Evolutionary conservation across 2,797 vertebrate genomes (phyloP).

Genomic region (Scleropages formosus): DNA sequence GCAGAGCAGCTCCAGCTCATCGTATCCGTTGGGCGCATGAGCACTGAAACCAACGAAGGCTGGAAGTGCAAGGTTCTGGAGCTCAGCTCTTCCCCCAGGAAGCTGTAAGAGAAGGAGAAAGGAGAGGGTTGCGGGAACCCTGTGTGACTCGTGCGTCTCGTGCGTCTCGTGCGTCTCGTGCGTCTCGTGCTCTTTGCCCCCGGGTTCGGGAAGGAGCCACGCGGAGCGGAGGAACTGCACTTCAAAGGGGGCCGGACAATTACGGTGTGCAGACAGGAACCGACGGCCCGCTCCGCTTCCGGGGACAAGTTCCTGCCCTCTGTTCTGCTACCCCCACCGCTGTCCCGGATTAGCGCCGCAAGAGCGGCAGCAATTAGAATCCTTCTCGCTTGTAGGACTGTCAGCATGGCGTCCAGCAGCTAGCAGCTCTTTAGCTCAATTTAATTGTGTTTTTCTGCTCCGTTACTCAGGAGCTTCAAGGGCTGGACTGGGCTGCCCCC

Average conservation of each 20-base stretch:
- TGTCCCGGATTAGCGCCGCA: conserved; percentile 67
- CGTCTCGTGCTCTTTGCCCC: background rate
- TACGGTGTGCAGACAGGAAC: background rate
- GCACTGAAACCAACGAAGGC: background rate
- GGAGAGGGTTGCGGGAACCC: background rate
- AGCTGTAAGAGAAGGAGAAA: background rate
- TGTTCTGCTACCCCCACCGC: conserved; percentile 28
- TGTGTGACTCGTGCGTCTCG: too few relatives aligned
- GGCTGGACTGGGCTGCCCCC: conserved; percentile 49
- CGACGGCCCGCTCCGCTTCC: background rate
- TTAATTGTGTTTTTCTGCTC: conserved; percentile 83
- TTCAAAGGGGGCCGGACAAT: background rate
- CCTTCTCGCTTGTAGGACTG: conserved; percentile 67
- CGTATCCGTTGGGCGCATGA: background rate
- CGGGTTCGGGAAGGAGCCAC: background rate
- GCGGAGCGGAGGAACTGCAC: background rate
- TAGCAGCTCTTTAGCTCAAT: conserved; percentile 70
- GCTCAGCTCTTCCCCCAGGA: background rate
- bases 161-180: too few relatives aligned
- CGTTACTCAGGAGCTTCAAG: conserved; percentile 56
- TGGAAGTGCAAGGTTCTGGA: background rate
- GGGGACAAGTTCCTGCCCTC: conserved; percentile 5
- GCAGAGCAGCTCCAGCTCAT: background rate
- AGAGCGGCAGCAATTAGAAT: conserved; percentile 74
- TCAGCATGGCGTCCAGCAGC: conserved; percentile 58